phyloP scores from a whole-genome alignment of 2,113 vertebrate genomes.

The Cottus gobio region DNA sequence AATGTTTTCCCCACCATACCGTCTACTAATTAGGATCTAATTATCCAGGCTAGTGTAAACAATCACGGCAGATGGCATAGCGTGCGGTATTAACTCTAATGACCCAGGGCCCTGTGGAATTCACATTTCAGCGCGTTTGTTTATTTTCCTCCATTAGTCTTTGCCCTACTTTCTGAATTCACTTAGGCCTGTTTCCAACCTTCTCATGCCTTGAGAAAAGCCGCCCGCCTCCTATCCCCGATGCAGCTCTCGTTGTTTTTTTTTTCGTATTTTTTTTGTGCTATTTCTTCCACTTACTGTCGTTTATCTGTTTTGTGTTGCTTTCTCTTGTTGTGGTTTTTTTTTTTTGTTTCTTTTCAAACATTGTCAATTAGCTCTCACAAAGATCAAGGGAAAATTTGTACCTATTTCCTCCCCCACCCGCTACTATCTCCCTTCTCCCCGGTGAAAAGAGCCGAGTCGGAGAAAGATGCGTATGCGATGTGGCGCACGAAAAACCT shows the following conservation, averaged over 20 bases:
- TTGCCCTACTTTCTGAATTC: conserved; percentile 85
- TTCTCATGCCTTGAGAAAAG: conserved; percentile 68
- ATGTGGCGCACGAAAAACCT: conserved; percentile 48
- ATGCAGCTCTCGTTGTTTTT: conserved; percentile 5
- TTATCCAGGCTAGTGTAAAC: conserved; percentile 95
- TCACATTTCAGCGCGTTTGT: conserved; percentile 84
- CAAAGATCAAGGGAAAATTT: conserved; percentile 52
- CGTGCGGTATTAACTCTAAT: conserved; percentile 87
- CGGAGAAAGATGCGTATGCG: conserved; percentile 25
- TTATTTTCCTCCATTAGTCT: conserved; percentile 86
- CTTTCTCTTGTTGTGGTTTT: conserved; percentile 9
- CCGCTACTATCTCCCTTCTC: conserved; percentile 32
- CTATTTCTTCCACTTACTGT: conserved; percentile 40
- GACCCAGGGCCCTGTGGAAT: conserved; percentile 86
- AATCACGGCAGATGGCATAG: conserved; percentile 93
- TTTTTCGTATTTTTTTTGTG: conserved; percentile 2
- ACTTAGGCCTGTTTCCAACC: conserved; percentile 77
- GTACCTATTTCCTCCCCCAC: conserved; percentile 36
- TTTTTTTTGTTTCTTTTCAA: conserved; percentile 15
- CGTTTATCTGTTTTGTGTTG: conserved; percentile 59
- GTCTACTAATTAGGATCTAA: conserved; percentile 96
- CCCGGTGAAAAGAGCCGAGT: conserved; percentile 31
- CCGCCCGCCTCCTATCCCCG: conserved; percentile 52
- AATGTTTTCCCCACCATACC: conserved; percentile 81
- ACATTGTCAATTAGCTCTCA: conserved; percentile 62